Base-by-base conservation (phyloP, 1,140 invertebrate genomes). In the Aphis gossypii region DNA sequence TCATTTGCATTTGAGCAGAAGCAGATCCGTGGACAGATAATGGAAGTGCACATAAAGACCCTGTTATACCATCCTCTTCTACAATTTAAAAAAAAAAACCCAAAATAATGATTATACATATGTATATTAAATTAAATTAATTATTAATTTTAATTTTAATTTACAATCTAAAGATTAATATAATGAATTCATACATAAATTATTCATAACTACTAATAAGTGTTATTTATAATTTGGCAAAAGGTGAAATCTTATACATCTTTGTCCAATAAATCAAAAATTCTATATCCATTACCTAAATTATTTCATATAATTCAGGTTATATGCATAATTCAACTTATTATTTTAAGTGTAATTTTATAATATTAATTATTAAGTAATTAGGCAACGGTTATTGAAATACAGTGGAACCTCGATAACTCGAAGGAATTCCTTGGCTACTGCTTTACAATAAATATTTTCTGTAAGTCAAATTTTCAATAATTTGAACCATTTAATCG, bases 11-110 rank as follows among this genome's bases (percentile, higher is more conserved):
- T 95, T 97, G 96, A 82, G 96, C 96, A 94, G 97, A 97, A 94
- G 96, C 97, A 38, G 97, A 96, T 23, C 97, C 97, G 95, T 97
- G 97, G 20, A 97, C 97, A 94, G 97, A 97, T 94, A 97, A 96
- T 84, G 97, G 97, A 94, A 98, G 95, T 82, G 97, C 96, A 95
- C 96, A 96, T 94, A 97, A 96, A 95, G 97, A 97, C 93, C 96
- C 96, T 56, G 96, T 96, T 93, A 96, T 96, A 54, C 95, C 96
- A 94, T 97, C 97, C 95, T 97, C 96, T 94, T 97, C 97, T 97
- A 94, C 48, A 95, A 95, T 94, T 93, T 14, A 76, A 82, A 94
- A 94, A 87, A 93, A 90, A 87, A 90, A 90, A 11, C 9, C 46
- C 9, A 83, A 23, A 83, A 46, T 23, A 68, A 68, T n/a, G 4